A percentile compares a stretch with the other conserved stretches of the same genome.
These are phyloP conservation scores for Megatriorchis doriae DNA, from an alignment of 2,113 vertebrate genomes.

Conservation along the genomic window DNA sequence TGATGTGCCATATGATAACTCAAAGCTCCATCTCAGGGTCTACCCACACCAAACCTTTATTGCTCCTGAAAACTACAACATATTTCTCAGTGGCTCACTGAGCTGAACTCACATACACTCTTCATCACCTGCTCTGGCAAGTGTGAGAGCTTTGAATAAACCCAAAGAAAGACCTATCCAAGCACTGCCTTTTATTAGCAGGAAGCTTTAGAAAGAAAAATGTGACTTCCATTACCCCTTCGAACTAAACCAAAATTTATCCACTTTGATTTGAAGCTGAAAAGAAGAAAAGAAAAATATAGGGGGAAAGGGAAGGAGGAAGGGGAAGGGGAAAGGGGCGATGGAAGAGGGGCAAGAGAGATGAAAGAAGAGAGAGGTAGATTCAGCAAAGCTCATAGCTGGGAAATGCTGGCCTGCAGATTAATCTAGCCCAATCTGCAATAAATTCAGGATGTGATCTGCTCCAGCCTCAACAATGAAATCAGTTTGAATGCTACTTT, in stretches of 20 bases:
- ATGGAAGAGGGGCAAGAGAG: not conserved
- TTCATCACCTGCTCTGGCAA: constrained; percentile 42
- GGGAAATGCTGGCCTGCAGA: constrained; percentile 24
- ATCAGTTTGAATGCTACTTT: constrained; percentile 54
- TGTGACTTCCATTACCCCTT: not conserved
- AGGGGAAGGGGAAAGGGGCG: not conserved
- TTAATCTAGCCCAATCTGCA: constrained; percentile 45
- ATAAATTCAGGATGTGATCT: constrained; percentile 62
- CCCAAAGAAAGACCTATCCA: not conserved
- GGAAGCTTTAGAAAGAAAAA: constrained; percentile 53
- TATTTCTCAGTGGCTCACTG: constrained; percentile 40
- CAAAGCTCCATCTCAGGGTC: constrained; percentile 65
- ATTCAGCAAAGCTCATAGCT: constrained; percentile 37
- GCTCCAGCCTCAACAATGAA: constrained; percentile 51
- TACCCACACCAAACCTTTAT: constrained; percentile 30
- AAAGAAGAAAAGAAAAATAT: not conserved
- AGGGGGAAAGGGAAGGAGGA: not conserved
- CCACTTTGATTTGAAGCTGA: not conserved
- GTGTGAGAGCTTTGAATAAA: constrained; percentile 9
- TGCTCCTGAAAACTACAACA: constrained; percentile 16
- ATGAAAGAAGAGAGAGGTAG: not conserved
- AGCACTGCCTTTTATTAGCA: constrained; percentile 36
- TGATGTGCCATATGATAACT: constrained; percentile 76
- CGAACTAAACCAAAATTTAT: constrained; percentile 54
- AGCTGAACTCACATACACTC: not conserved